Evolutionary conservation across 37 sponge, comb jelly and placozoan species (phyloP).

Genomic region (Oopsacas minuta): DNA sequence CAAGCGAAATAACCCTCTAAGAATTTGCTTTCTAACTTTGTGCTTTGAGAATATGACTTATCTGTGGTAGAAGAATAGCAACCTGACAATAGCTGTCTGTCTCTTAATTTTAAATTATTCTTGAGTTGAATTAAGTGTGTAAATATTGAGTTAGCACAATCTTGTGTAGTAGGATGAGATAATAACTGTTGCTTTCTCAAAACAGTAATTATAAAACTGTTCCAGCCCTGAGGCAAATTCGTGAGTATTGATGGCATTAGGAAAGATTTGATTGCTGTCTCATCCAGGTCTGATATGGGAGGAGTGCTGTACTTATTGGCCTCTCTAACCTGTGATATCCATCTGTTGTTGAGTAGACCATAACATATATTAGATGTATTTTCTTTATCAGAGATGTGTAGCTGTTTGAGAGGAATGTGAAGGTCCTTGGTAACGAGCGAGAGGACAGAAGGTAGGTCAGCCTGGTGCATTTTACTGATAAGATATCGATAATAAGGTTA

Average conservation of each 20-base stretch:
- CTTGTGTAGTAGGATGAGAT: background rate
- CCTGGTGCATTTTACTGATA: background rate
- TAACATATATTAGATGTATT: background rate
- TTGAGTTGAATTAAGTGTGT: background rate
- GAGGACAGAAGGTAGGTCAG: background rate
- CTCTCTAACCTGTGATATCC: background rate
- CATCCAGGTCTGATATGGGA: background rate
- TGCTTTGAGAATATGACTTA: background rate
- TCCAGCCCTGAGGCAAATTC: background rate
- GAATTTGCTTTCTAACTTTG: background rate
- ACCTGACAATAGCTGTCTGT: background rate
- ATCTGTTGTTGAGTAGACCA: background rate
- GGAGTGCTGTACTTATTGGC: background rate
- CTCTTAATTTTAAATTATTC: background rate
- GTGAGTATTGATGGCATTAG: background rate
- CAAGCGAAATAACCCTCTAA: background rate
- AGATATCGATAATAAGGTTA: too few species aligned
- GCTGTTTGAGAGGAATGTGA: background rate
- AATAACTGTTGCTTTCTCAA: background rate
- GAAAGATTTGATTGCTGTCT: background rate
- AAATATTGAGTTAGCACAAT: background rate
- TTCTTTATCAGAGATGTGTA: background rate
- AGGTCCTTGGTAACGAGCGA: background rate
- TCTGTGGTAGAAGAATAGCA: background rate
- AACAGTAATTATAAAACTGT: background rate